Base-by-base conservation (phyloP, 2,797 vertebrate genomes). In the Neosalanx taihuensis region DNA sequence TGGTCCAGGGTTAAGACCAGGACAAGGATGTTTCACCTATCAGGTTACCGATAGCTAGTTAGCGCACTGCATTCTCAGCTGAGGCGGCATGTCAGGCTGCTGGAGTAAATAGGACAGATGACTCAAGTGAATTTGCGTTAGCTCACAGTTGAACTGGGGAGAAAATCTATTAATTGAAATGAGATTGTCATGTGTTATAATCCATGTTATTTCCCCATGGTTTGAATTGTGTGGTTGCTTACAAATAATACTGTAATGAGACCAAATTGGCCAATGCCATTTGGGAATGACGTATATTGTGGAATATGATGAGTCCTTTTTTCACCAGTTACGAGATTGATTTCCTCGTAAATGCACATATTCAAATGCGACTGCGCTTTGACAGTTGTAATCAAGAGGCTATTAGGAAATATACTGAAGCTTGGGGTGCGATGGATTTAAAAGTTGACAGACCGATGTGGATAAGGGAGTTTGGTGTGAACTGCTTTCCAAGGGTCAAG, bases 331-430 rank as follows among this genome's bases (percentile, higher is more conserved):
- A 76, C 68, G 17, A 58, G 75, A 46, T 79, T 82, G 81, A 72
- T 85, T 86, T 89, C 80, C 67, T 63, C 66, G 23, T 71, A 90
- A 86, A 84, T 72, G 75, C 79, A 84, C 74, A 81, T 75, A 83
- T 80, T 76, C 73, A 86, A 85, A 86, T 79, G 78, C 85, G 85
- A 89, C 85, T 89, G 86, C 82, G 83, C 79, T 82, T 84, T 86
- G 88, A 89, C 86, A 86, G 41, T 56, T 92, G 90, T 91, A 91
- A 91, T 92, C 89, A 91, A 78, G 79, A 79, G 79, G 87, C 83
- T 76, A 71, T 84, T 79, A 73, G 79, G 80, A 86, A 87, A 88
- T 84, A 84, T 86, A 78, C 41, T 46, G 41, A 12, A 46, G 9
- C 41, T 46, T 46, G 33, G 33, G 33, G 33, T 35, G 41, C 41